Percentiles rank a stretch among this genome's conserved stretches.
These are phyloP conservation scores for Plemyria rubiginata DNA, from an alignment of 2,888 invertebrate species.

Conservation along the genomic window DNA sequence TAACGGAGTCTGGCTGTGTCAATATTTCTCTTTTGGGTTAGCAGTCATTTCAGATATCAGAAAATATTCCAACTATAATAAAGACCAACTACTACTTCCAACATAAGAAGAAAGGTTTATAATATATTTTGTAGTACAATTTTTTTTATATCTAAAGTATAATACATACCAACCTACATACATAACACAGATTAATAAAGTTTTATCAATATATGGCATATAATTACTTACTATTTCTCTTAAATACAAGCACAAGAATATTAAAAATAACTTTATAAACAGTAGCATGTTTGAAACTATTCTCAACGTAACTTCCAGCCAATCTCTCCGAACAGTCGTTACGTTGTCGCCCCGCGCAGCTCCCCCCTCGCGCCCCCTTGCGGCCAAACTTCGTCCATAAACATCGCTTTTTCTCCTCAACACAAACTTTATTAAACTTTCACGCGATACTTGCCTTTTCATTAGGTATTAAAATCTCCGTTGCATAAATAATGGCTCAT, in stretches of 20 bases:
- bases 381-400: slow-evolving; percentile 54
- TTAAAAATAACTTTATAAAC: not conserved
- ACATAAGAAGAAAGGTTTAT: too few relatives aligned
- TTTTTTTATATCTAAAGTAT: too few relatives aligned
- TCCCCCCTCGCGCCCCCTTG: slow-evolving; percentile 35
- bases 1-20: slow-evolving; percentile 34
- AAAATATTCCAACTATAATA: not conserved
- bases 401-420: slow-evolving; percentile 47
- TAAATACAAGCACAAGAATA: too few relatives aligned
- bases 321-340: slow-evolving; percentile 30
- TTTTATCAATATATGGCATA: too few relatives aligned
- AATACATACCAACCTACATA: too few relatives aligned
- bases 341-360: slow-evolving; percentile 18
- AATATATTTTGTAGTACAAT: too few relatives aligned
- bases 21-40: slow-evolving; percentile 35
- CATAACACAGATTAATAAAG: too few relatives aligned
- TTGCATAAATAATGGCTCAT: slow-evolving; percentile 51
- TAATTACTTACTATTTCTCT: too few relatives aligned
- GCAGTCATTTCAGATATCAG: slow-evolving; percentile 1
- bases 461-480: slow-evolving; percentile 51
- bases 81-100: too few relatives aligned
- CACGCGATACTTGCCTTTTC: slow-evolving; percentile 48
- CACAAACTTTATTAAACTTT: slow-evolving; percentile 56
- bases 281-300: slow-evolving; percentile 4
- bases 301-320: slow-evolving; percentile 6